Evolutionary conservation across 2,888 invertebrate genomes (phyloP).

Genomic region (Poecilobothrus nobilitatus): DNA sequence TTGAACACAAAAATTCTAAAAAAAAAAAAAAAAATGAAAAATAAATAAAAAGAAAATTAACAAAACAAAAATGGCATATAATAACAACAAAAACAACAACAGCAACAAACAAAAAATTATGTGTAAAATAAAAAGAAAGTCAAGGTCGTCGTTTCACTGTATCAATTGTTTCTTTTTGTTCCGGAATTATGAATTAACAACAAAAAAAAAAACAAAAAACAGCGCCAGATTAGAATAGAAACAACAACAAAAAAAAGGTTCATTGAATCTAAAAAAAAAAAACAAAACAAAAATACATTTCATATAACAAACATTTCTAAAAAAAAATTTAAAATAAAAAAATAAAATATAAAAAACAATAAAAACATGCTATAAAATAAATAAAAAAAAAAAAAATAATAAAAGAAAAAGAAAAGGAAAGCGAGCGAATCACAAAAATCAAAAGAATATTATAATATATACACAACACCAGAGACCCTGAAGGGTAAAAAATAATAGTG

Average conservation of each 20-base stretch:
- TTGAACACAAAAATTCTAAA: conserved; percentile 11
- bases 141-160: conserved; percentile 11
- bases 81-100: background rate
- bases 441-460: no score
- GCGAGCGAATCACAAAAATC: no score
- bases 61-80: background rate
- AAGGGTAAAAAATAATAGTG: background rate
- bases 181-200: conserved; percentile 10
- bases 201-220: background rate
- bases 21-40: background rate
- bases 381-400: background rate
- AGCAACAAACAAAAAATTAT: background rate
- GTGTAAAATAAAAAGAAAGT: conserved; percentile 10
- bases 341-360: background rate
- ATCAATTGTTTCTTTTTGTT: conserved; percentile 11
- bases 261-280: background rate
- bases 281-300: no score
- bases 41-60: background rate
- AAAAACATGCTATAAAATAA: no score
- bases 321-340: background rate
- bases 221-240: conserved; percentile 6
- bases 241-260: background rate
- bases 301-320: background rate
- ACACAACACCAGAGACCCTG: background rate
- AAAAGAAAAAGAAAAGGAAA: background rate